Evolutionary conservation across 2,888 invertebrate genomes (phyloP).

Genomic region (Morpho achilles): DNA sequence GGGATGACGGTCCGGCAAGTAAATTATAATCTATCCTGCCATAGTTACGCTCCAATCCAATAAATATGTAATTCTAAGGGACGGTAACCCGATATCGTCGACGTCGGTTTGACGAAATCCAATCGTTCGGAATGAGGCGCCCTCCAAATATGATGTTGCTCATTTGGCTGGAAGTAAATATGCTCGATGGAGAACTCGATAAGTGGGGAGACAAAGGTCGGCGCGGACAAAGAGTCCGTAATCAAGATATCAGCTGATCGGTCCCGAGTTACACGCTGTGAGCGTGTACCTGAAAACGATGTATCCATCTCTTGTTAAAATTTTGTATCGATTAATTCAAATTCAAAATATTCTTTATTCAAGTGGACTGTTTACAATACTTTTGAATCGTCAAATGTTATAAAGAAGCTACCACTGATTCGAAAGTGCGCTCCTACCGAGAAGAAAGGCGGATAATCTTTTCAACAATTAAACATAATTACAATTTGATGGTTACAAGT

Average conservation of each 20-base stretch:
- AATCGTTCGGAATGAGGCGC: constrained; percentile 29
- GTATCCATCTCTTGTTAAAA: too few relatives aligned
- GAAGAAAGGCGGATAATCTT: too few relatives aligned
- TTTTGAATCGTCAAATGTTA: too few relatives aligned
- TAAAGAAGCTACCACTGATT: too few relatives aligned
- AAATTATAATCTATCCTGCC: background rate
- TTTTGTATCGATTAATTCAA: too few relatives aligned
- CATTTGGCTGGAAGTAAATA: constrained; percentile 45
- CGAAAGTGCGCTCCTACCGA: too few relatives aligned
- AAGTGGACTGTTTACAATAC: too few relatives aligned
- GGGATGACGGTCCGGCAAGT: too few relatives aligned
- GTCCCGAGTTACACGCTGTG: constrained; percentile 25
- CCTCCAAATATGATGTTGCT: constrained; percentile 48
- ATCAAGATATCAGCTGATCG: constrained; percentile 54
- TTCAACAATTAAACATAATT: too few relatives aligned
- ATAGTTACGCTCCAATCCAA: constrained; percentile 11
- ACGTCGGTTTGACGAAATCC: constrained; percentile 27
- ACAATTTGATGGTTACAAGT: too few relatives aligned
- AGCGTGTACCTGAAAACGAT: constrained; percentile 17
- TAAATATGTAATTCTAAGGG: constrained; percentile 1
- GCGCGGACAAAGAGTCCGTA: constrained; percentile 50
- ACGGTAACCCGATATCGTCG: constrained; percentile 20
- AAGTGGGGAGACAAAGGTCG: constrained; percentile 62
- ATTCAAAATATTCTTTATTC: too few relatives aligned
- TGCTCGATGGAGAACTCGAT: constrained; percentile 47